Evolutionary conservation across 2,113 vertebrate species (phyloP).

Genomic region (Paradoxurus hermaphroditus): DNA sequence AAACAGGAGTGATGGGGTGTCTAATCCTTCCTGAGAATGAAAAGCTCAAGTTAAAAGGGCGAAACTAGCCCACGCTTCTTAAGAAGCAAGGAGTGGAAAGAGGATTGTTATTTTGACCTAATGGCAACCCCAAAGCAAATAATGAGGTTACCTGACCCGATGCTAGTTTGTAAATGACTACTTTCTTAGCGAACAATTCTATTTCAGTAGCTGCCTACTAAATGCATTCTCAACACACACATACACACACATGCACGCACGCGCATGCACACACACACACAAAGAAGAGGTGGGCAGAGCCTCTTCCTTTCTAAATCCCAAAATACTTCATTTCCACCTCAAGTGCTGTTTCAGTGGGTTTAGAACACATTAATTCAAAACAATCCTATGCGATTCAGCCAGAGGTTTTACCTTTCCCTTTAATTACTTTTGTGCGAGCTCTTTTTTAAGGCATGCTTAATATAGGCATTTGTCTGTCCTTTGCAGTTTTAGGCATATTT

Average conservation of each 20-base stretch:
- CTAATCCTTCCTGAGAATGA: conserved; percentile 73
- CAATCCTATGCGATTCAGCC: conserved; percentile 36
- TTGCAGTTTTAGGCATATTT: conserved; percentile 68
- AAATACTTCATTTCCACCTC: conserved; percentile 13
- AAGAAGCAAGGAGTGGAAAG: conserved; percentile 66
- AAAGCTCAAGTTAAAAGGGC: conserved; percentile 72
- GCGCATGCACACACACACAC: neutral
- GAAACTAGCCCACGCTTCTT: conserved; percentile 39
- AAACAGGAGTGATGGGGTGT: conserved; percentile 46
- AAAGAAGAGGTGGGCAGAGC: neutral
- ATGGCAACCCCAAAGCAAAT: conserved; percentile 68
- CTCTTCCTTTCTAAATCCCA: neutral
- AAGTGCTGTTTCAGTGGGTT: conserved; percentile 18
- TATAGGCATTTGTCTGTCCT: conserved; percentile 48
- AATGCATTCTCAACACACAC: conserved; percentile 2
- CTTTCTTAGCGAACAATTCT: conserved; percentile 67
- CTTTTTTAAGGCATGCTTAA: conserved; percentile 46
- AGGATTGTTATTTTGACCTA: conserved; percentile 73
- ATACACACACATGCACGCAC: neutral
- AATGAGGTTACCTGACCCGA: conserved; percentile 70
- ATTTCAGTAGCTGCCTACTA: conserved; percentile 60
- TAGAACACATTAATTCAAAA: conserved; percentile 54
- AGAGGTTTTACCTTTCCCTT: conserved; percentile 67
- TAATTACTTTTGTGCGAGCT: conserved; percentile 72
- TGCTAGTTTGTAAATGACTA: conserved; percentile 71